These are phyloP conservation scores for Argyresthia albistria DNA, from an alignment of 2,888 invertebrate genomes.

Conservation along the genomic window DNA sequence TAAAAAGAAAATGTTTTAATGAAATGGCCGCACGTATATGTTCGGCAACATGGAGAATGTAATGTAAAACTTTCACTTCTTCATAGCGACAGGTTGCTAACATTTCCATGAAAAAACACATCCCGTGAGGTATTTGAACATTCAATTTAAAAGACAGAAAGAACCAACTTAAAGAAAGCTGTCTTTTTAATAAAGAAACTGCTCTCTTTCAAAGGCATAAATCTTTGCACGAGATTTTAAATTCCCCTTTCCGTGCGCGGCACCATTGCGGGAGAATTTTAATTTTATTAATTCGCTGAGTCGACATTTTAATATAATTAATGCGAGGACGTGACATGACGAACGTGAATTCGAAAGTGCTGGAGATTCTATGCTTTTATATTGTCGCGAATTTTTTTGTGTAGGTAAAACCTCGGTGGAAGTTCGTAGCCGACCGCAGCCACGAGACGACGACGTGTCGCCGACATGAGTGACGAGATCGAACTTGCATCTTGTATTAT, in stretches of 20 bases:
- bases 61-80: no score
- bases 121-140: background rate
- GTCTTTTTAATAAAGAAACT: slow-evolving; percentile 1
- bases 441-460: no score
- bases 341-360: background rate
- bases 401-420: no score
- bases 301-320: slow-evolving; percentile 3
- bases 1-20: no score
- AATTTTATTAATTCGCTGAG: slow-evolving; percentile 4
- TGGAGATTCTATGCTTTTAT: background rate
- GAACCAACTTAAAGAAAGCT: background rate
- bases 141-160: background rate
- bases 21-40: no score
- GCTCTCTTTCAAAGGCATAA: slow-evolving; percentile 5
- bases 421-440: no score
- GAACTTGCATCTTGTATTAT: no score
- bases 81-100: no score
- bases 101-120: no score
- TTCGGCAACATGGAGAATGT: no score
- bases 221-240: slow-evolving; percentile 1
- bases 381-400: no score
- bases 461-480: no score
- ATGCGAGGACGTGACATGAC: slow-evolving; percentile 2
- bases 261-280: slow-evolving; percentile 1
- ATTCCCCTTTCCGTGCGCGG: background rate